These are phyloP conservation scores for Lepidurus apus DNA, from an alignment of 1,140 invertebrate species.

Conservation along the genomic window DNA sequence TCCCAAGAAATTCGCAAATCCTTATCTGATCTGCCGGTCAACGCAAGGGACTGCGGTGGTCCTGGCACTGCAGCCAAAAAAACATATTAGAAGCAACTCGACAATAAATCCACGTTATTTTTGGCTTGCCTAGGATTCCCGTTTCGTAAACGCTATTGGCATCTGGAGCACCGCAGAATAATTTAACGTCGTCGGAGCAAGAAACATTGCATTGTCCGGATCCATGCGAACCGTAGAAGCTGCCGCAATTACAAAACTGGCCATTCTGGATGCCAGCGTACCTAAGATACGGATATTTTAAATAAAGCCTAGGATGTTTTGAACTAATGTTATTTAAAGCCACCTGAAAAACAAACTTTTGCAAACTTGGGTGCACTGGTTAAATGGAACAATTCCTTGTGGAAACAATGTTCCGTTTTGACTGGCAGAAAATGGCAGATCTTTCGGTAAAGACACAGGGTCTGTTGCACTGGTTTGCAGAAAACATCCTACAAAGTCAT, in stretches of 20 bases:
- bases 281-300: slow-evolving; percentile 38
- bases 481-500: slow-evolving; percentile 32
- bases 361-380: slow-evolving; percentile 11
- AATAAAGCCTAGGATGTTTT: not conserved
- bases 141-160: slow-evolving; percentile 49
- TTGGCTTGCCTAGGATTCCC: slow-evolving; percentile 46
- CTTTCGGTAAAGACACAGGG: not conserved
- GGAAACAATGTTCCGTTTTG: slow-evolving; percentile 1
- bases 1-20: slow-evolving; percentile 53
- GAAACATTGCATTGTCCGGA: slow-evolving; percentile 44
- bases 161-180: slow-evolving; percentile 46
- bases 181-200: slow-evolving; percentile 41
- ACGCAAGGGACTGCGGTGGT: slow-evolving; percentile 36
- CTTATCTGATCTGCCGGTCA: slow-evolving; percentile 38
- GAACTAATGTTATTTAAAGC: not conserved
- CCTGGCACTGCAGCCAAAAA: slow-evolving; percentile 41
- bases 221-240: slow-evolving; percentile 43
- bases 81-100: slow-evolving; percentile 37
- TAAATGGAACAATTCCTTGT: not conserved
- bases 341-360: slow-evolving; percentile 28
- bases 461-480: not conserved
- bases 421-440: slow-evolving; percentile 8
- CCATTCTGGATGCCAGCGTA: slow-evolving; percentile 47
- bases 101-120: slow-evolving; percentile 42
- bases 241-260: slow-evolving; percentile 48